phyloP scores from a whole-genome alignment of 2,888 invertebrate genomes.

The Laothoe populi region DNA sequence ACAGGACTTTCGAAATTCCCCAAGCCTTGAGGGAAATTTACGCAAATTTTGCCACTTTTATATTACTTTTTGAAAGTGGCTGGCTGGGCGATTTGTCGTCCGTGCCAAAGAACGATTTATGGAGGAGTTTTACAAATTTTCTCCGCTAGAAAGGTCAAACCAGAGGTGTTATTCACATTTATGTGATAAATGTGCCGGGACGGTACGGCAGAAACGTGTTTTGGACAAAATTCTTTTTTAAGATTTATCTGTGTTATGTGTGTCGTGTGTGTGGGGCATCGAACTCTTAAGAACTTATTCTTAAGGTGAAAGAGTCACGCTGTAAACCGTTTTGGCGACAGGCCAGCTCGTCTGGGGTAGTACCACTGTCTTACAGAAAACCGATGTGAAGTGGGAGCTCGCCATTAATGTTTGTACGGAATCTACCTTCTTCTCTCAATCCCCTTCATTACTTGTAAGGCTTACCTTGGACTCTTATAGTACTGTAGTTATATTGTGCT shows the following conservation, averaged over 20 bases:
- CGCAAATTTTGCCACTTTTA: not conserved
- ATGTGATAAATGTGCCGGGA: not conserved
- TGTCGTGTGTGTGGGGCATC: no score
- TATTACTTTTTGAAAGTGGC: not conserved
- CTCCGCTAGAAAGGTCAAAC: not conserved
- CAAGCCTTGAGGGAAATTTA: not conserved
- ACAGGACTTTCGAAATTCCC: slow-evolving; percentile 1
- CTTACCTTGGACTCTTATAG: no score
- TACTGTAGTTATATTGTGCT: no score
- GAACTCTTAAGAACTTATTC: not conserved
- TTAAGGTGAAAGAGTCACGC: no score
- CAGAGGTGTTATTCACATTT: not conserved
- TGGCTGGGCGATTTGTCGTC: not conserved
- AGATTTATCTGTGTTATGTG: not conserved
- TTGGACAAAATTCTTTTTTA: not conserved
- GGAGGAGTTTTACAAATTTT: not conserved
- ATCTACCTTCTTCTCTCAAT: no score
- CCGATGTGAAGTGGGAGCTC: no score
- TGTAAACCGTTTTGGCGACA: no score
- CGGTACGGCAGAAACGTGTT: not conserved
- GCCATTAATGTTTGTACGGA: no score
- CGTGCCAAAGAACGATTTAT: not conserved
- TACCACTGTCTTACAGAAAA: no score
- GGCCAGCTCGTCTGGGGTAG: no score
- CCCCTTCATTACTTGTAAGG: no score